Base-by-base conservation (phyloP, 2,797 vertebrate species). In the Myotis findleyi region DNA sequence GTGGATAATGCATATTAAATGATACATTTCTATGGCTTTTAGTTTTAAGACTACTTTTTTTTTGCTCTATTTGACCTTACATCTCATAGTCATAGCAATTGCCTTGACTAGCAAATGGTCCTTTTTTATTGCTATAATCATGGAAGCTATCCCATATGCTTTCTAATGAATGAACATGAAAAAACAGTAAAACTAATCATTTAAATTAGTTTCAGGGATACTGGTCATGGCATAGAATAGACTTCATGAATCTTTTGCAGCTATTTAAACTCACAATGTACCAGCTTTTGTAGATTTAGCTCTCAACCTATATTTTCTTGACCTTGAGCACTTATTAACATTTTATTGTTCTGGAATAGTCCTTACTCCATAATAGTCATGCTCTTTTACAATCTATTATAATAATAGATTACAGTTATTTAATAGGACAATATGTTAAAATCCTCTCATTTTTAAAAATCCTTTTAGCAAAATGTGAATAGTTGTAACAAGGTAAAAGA, bases 391-490 rank as follows among this genome's bases (percentile, higher is more conserved):
- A 73, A 93, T 97, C 95, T 97, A 96, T 95, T 97, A 95, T 94
- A 97, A 96, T 96, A 97, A 97, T 92, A 96, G 87, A 96, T 97
- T 97, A 94, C 20, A 96, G 94, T 95, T 93, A 97, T 97, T 97
- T 96, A 96, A 97, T 62, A 82, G 51, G 82, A 95, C 92, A 92
- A 93, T 97, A 93, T 92, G 95, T 97, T 97, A 91, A 97, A 96
- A 94, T 96, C 83, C 36, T 94, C 90, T 93, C 86, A 92, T 94
- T 92, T 96, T 97, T 85, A 71, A 96, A 93, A 95, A 71, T 71
- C 66, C 86, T 96, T 77, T 94, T 62, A 97, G 66, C 30, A 57
- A 96, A 97, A 82, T 92, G 41, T 91, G 92, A 96, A 71, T 77
- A 73, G 10, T 44, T 82, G n/a, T 96, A 96, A 95, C 86, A 94